These are phyloP conservation scores for Aleiodes testaceus DNA, from an alignment of 2,888 invertebrate genomes.

Conservation along the genomic window DNA sequence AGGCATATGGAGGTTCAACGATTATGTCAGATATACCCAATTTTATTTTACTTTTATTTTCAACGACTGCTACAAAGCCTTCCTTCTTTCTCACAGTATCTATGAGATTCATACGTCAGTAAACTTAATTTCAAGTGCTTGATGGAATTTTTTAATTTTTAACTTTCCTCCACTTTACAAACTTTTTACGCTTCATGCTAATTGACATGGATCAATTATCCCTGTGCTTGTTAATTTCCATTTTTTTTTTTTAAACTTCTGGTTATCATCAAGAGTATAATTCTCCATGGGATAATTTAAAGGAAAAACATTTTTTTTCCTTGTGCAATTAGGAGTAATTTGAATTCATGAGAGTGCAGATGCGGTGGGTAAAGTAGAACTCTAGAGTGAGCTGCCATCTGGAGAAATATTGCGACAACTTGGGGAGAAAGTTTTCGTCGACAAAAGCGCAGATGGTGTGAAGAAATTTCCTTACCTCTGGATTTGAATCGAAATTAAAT, in stretches of 20 bases:
- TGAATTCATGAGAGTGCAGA: background rate
- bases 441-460: background rate
- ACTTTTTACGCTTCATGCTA: background rate
- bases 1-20: constrained; percentile 48
- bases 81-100: constrained; percentile 13
- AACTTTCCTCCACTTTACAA: background rate
- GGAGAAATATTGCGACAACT: background rate
- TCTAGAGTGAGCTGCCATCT: constrained; percentile 26
- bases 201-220: constrained; percentile 22
- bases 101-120: background rate
- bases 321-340: background rate
- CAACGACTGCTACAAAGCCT: background rate
- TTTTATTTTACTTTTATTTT: background rate
- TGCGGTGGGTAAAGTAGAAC: constrained; percentile 22
- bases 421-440: background rate
- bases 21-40: constrained; percentile 29
- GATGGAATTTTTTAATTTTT: constrained; percentile 1
- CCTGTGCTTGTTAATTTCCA: background rate
- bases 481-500: too few species aligned
- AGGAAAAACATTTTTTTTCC: too few species aligned
- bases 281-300: too few species aligned
- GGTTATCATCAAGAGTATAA: background rate
- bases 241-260: background rate
- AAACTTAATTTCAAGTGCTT: too few species aligned
- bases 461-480: too few species aligned